phyloP scores from a whole-genome alignment of 1,140 invertebrate genomes.

The Aphis gossypii region DNA sequence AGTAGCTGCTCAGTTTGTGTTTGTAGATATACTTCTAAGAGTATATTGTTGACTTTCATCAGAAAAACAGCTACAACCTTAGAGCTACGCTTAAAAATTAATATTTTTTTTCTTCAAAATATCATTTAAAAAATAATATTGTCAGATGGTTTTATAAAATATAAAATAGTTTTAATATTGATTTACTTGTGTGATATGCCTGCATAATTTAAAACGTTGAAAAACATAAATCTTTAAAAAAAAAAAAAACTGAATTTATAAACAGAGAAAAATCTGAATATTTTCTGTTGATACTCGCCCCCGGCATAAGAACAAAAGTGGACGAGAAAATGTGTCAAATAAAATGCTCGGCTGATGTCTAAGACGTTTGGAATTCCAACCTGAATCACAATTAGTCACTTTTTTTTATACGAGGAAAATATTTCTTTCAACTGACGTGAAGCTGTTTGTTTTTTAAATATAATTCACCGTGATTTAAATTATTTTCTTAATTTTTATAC shows the following conservation, averaged over 20 bases:
- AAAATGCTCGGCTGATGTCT: constrained; percentile 7
- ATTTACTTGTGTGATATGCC: not conserved
- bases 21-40: not conserved
- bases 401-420: not conserved
- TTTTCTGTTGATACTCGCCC: not conserved
- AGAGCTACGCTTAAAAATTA: not conserved
- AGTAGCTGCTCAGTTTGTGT: not conserved
- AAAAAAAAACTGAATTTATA: not conserved
- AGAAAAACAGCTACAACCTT: not conserved
- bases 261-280: not conserved
- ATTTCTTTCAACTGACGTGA: not conserved
- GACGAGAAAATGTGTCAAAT: constrained; percentile 27
- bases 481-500: not conserved
- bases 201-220: not conserved
- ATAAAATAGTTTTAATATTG: not conserved
- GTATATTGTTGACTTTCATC: not conserved
- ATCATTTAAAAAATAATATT: not conserved
- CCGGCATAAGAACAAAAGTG: not conserved
- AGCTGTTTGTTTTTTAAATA: constrained; percentile 15
- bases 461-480: constrained; percentile 20
- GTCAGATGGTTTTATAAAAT: not conserved
- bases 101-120: not conserved
- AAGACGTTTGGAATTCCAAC: constrained; percentile 38
- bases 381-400: not conserved
- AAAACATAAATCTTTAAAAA: not conserved